Evolutionary conservation across 2,888 invertebrate species (phyloP).

Genomic region (Erebia aethiops): DNA sequence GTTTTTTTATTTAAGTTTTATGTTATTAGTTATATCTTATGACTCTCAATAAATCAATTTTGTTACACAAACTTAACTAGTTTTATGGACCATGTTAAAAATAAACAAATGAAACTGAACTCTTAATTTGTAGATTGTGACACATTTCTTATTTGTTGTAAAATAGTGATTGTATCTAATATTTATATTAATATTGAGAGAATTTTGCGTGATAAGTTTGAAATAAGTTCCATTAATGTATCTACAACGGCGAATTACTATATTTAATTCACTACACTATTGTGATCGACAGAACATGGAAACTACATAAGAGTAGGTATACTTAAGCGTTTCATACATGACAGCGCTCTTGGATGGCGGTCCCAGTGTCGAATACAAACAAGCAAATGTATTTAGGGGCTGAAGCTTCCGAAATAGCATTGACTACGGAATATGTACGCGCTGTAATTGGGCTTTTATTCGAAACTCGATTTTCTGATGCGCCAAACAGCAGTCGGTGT

Average conservation of each 20-base stretch:
- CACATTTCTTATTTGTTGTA: too few relatives aligned
- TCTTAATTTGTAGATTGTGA: too few relatives aligned
- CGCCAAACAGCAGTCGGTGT: background rate
- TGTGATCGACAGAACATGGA: conserved; percentile 23
- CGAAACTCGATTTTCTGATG: background rate
- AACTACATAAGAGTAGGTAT: conserved; percentile 30
- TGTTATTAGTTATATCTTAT: background rate
- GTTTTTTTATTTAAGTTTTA: background rate
- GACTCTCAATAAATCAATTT: background rate
- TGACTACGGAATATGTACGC: background rate
- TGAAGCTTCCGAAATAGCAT: background rate
- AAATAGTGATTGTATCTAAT: too few relatives aligned
- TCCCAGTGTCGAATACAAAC: conserved; percentile 33
- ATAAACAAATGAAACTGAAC: too few relatives aligned
- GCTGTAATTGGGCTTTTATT: background rate
- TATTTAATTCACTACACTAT: background rate
- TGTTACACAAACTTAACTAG: background rate
- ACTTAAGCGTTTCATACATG: conserved; percentile 15
- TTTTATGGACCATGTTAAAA: background rate
- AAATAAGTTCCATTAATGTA: background rate
- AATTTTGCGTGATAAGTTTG: background rate
- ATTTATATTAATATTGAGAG: too few relatives aligned
- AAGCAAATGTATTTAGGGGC: conserved; percentile 37
- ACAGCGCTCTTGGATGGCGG: conserved; percentile 6
- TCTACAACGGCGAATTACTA: background rate